These are phyloP conservation scores for Semaprochilodus insignis DNA, from an alignment of 2,797 vertebrate species.

Conservation along the genomic window DNA sequence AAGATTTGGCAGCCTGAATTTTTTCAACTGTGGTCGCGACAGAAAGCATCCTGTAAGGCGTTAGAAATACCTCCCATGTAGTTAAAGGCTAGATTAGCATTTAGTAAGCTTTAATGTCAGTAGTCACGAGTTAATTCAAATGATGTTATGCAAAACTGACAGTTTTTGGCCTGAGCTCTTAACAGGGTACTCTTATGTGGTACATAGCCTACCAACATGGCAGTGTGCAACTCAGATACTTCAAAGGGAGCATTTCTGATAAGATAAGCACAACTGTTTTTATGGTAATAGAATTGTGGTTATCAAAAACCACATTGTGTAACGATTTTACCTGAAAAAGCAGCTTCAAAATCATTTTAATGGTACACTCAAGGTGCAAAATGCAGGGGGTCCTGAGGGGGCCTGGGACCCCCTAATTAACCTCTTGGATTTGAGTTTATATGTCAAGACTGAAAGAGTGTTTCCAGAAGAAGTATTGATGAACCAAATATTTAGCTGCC, in stretches of 20 bases:
- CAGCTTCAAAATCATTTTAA: too few species aligned
- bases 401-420: too few species aligned
- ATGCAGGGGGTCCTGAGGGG: too few species aligned
- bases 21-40: conserved; percentile 3
- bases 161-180: not conserved
- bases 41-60: conserved; percentile 23
- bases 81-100: not conserved
- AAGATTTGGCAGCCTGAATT: conserved; percentile 29
- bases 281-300: not conserved
- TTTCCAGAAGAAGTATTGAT: too few species aligned
- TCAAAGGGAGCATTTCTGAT: not conserved
- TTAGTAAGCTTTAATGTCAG: not conserved
- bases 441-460: too few species aligned
- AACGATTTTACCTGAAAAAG: too few species aligned
- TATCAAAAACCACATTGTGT: not conserved
- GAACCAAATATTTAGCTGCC: too few species aligned
- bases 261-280: too few species aligned
- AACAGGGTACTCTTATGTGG: too few species aligned
- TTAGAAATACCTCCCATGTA: not conserved
- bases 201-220: not conserved
- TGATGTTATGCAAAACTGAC: not conserved
- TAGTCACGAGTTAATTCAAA: not conserved
- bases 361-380: too few species aligned
- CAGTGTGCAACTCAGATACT: not conserved
- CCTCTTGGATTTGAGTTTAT: too few species aligned